Evolutionary conservation across 2,113 vertebrate species (phyloP).

Genomic region (Oncorhynchus gorbuscha): DNA sequence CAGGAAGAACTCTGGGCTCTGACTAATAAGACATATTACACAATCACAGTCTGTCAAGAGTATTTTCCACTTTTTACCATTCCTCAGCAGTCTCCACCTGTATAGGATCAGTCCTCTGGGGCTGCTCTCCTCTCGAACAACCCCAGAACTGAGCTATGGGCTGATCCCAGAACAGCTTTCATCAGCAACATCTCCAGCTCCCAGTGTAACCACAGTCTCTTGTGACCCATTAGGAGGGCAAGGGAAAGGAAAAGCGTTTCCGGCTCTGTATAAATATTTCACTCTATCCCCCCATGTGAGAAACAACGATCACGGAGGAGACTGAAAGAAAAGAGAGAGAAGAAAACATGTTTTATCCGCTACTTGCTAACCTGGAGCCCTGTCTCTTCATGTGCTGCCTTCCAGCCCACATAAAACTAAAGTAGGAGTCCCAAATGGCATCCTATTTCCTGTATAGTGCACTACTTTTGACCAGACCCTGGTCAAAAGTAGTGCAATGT

Average conservation of each 20-base stretch:
- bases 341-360: neutral
- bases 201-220: neutral
- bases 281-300: neutral
- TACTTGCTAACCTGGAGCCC: neutral
- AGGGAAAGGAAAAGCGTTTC: neutral
- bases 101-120: constrained; percentile 1
- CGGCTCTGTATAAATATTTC: neutral
- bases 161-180: neutral
- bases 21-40: too few species aligned
- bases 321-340: neutral
- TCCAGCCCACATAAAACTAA: too few species aligned
- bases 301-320: too few species aligned
- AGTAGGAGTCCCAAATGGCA: too few species aligned
- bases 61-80: too few species aligned
- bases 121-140: neutral
- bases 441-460: too few species aligned
- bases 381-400: too few species aligned
- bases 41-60: too few species aligned
- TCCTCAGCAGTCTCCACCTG: too few species aligned
- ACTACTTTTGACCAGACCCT: too few species aligned
- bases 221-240: neutral
- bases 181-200: neutral
- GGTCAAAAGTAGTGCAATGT: too few species aligned
- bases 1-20: too few species aligned
- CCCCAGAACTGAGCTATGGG: neutral